Base-by-base conservation (phyloP, 2,888 invertebrate species). In the Calameuta idolon region DNA sequence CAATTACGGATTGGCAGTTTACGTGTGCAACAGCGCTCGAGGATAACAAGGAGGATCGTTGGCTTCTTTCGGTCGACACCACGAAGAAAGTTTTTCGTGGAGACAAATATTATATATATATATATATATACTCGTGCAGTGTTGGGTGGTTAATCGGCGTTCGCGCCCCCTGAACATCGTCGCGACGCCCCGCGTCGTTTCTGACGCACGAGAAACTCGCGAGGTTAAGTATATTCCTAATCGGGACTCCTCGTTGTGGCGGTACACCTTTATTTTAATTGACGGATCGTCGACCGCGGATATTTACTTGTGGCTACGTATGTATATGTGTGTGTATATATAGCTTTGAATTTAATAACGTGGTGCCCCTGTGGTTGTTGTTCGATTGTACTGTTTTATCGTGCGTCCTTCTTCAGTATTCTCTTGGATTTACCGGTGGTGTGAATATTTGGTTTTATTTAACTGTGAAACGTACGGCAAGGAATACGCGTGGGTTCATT, bases 121-220 rank as follows among this genome's bases (percentile, higher is more conserved):
- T 33, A 33, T 33, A 33, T 33, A 33, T n/a, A n/a, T n/a, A n/a
- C 1, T 15, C 87, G 84, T 79, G 79, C 89, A 90, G 86, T 87
- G 84, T 85, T 85, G 12, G 35, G 35, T 86, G 83, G 83, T 82
- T 80, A 83, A 76, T 75, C 81, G 78, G 79, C 81, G 74, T 74
- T 80, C 77, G 81, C 82, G 81, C 82, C 83, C 81, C 82, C 83
- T 81, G 55, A 69, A 75, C 71, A 37, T 40, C 40, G 69, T 35
- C 69, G 73, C 12, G 34, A 30, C 74, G 40, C 15, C 40, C 15
- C 40, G 69, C 69, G 69, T 69, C 69, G 69, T 33, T 30, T 30
- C 15, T 69, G 30, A 69, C 69, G 69, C 69, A 69, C 69, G 69
- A 69, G 15, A 15, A 4, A 40, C 40, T 40, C 40, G 40, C 40